Conservation (phyloP, 2,888 invertebrate species). For the Mylabris sibirica region DNA sequence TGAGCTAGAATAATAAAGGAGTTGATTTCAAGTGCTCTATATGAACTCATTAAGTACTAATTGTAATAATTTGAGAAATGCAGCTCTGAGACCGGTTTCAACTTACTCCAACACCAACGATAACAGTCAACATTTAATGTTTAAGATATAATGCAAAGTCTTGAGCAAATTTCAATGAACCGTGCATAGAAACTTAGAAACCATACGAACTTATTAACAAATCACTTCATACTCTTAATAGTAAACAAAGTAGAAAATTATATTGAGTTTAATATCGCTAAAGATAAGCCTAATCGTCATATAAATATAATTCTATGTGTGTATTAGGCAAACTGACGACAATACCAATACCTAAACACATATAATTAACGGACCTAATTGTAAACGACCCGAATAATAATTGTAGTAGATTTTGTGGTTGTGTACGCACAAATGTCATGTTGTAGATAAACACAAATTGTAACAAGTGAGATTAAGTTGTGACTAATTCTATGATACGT, state of each 20-base stretch:
- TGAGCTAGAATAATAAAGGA: background rate
- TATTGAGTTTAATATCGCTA: background rate
- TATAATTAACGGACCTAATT: slow-evolving; percentile 5
- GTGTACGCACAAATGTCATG: slow-evolving; percentile 29
- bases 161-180: background rate
- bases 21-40: background rate
- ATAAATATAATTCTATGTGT: background rate
- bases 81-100: background rate
- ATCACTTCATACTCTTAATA: background rate
- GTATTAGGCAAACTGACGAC: background rate
- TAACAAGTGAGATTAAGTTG: slow-evolving; percentile 32
- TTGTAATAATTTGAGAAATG: slow-evolving; percentile 1
- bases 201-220: background rate
- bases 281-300: too few species aligned
- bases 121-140: background rate
- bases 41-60: background rate
- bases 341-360: background rate
- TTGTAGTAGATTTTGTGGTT: slow-evolving; percentile 27
- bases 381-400: slow-evolving; percentile 8
- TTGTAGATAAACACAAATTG: slow-evolving; percentile 34
- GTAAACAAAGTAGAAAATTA: background rate
- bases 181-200: background rate
- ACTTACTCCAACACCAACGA: background rate
- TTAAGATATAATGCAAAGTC: background rate
- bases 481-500: slow-evolving; percentile 6